Evolutionary conservation across 2,113 vertebrate genomes (phyloP).

Genomic region (Bujurquina vittata): DNA sequence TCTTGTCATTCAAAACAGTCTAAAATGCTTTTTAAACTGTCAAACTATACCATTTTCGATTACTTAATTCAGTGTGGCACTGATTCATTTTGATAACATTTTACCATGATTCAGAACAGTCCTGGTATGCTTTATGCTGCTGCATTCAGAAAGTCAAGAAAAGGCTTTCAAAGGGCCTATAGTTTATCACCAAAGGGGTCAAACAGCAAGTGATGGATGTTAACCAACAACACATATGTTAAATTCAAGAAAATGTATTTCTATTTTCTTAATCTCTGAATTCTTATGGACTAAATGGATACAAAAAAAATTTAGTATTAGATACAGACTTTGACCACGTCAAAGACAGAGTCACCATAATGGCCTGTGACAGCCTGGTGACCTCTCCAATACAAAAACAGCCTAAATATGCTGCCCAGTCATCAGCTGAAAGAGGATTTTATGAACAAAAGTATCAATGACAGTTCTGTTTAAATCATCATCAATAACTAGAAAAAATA

Average conservation of each 20-base stretch:
- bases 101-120: neutral
- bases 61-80: neutral
- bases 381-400: no score
- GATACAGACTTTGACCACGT: no score
- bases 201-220: neutral
- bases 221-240: neutral
- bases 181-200: fast-evolving
- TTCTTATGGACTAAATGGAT: no score
- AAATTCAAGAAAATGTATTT: no score
- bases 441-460: neutral
- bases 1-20: neutral
- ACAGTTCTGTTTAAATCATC: neutral
- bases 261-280: no score
- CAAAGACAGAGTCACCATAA: no score
- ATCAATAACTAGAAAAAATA: neutral
- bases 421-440: neutral
- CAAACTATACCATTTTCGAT: neutral
- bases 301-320: no score
- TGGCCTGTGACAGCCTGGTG: no score
- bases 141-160: neutral
- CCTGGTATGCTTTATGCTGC: fast-evolving
- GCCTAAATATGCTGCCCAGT: no score
- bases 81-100: neutral
- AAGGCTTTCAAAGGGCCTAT: neutral
- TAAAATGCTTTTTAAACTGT: neutral